A percentile compares a stretch with the other conserved stretches of the same genome.
These are phyloP conservation scores for Atta colombica DNA, from an alignment of 1,140 invertebrate genomes.

Conservation along the genomic window DNA sequence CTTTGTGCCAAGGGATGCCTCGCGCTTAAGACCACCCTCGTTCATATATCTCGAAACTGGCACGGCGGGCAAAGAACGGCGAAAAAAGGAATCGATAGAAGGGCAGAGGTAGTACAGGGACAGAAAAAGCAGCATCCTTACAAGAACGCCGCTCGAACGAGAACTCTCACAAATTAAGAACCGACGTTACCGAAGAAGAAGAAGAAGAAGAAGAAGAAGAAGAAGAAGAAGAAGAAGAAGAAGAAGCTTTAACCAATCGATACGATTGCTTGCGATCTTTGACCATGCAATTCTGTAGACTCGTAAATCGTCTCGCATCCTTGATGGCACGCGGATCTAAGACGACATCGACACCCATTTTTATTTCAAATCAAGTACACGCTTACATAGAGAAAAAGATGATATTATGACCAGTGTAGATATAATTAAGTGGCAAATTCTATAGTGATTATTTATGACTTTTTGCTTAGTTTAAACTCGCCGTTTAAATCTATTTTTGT, in stretches of 20 bases:
- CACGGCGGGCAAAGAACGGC: constrained; percentile 43
- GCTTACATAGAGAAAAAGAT: neutral
- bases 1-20: constrained; percentile 65
- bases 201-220: constrained; percentile 2
- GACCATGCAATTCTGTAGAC: constrained; percentile 39
- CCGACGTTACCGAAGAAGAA: constrained; percentile 1
- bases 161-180: constrained; percentile 67
- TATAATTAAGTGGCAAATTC: too few species aligned
- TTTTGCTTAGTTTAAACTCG: too few species aligned
- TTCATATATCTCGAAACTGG: constrained; percentile 69
- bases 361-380: constrained; percentile 12
- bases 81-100: constrained; percentile 59
- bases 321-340: constrained; percentile 21
- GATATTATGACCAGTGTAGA: too few species aligned
- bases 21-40: constrained; percentile 42
- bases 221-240: constrained; percentile 15
- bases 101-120: neutral
- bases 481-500: too few species aligned
- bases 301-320: constrained; percentile 44
- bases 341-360: constrained; percentile 18
- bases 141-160: constrained; percentile 32
- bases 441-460: too few species aligned
- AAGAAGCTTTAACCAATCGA: constrained; percentile 42
- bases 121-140: constrained; percentile 32
- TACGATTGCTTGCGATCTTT: constrained; percentile 57